Percentiles rank a stretch among this genome's conserved stretches.
Conservation (phyloP, 2,888 invertebrate species). For the Cybosia mesomella region DNA sequence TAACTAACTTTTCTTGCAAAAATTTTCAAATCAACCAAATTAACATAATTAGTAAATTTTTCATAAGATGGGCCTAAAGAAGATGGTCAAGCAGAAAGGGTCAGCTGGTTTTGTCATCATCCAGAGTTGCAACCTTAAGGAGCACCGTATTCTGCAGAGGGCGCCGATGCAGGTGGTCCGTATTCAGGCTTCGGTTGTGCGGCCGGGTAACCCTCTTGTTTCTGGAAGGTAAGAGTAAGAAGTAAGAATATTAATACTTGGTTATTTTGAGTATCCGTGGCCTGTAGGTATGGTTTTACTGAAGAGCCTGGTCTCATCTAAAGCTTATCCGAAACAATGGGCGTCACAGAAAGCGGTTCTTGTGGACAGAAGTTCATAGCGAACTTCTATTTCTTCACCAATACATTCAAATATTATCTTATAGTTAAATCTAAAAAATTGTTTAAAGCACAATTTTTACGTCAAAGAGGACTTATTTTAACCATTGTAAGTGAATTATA, state of each 20-base stretch:
- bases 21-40: slow-evolving; percentile 19
- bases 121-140: slow-evolving; percentile 73
- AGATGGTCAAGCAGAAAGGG: slow-evolving; percentile 54
- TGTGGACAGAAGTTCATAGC: background rate
- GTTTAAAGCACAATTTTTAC: too few species aligned
- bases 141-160: slow-evolving; percentile 88
- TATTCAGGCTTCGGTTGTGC: slow-evolving; percentile 77
- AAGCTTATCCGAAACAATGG: background rate
- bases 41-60: slow-evolving; percentile 34
- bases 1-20: slow-evolving; percentile 31
- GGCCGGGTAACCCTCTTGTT: slow-evolving; percentile 87
- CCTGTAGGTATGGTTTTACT: background rate
- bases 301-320: background rate
- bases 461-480: too few species aligned
- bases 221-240: slow-evolving; percentile 73
- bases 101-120: slow-evolving; percentile 54
- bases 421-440: too few species aligned
- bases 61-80: slow-evolving; percentile 48
- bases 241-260: background rate
- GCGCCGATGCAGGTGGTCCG: slow-evolving; percentile 82
- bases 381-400: background rate
- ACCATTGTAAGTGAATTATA: background rate
- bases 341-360: background rate
- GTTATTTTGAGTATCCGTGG: background rate
- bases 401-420: background rate